These are phyloP conservation scores for Syngnathus typhle DNA, from an alignment of 2,113 vertebrate species.

Conservation along the genomic window DNA sequence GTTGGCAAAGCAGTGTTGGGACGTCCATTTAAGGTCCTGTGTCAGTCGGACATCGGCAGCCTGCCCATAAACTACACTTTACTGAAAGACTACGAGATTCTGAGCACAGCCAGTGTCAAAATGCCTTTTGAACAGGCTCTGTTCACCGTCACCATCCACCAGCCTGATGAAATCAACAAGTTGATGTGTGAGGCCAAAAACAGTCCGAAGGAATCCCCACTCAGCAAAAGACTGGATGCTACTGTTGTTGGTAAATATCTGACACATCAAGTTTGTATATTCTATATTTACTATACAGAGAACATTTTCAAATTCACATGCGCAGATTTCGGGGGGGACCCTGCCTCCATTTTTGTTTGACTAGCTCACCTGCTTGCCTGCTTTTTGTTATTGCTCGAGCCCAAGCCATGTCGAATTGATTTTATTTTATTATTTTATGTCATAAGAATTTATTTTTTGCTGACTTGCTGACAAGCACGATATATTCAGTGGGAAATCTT, in stretches of 20 bases:
- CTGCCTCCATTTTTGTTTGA: no score
- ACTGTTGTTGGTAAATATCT: slow-evolving; percentile 54
- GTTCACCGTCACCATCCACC: slow-evolving; percentile 38
- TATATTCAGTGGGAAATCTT: no score
- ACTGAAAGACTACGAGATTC: rapidly evolving
- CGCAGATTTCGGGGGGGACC: not conserved
- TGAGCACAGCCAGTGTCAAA: not conserved
- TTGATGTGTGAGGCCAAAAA: slow-evolving; percentile 63
- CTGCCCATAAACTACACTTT: slow-evolving; percentile 69
- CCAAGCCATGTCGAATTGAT: no score
- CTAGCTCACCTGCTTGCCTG: no score
- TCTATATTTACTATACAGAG: not conserved
- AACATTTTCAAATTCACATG: not conserved
- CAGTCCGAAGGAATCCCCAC: rapidly evolving
- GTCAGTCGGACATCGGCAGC: slow-evolving; percentile 54
- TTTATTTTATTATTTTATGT: no score
- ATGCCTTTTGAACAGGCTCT: slow-evolving; percentile 2
- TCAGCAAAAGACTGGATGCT: slow-evolving; percentile 30
- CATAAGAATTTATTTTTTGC: no score
- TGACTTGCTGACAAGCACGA: no score
- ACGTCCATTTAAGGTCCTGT: slow-evolving; percentile 45
- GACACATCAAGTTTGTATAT: not conserved
- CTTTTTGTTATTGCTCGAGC: no score
- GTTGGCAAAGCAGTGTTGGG: slow-evolving; percentile 39
- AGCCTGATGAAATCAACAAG: slow-evolving; percentile 9